Percentiles rank a stretch among this genome's conserved stretches.
These are phyloP conservation scores for Dryobotodes eremita DNA, from an alignment of 2,888 invertebrate species.

Conservation along the genomic window DNA sequence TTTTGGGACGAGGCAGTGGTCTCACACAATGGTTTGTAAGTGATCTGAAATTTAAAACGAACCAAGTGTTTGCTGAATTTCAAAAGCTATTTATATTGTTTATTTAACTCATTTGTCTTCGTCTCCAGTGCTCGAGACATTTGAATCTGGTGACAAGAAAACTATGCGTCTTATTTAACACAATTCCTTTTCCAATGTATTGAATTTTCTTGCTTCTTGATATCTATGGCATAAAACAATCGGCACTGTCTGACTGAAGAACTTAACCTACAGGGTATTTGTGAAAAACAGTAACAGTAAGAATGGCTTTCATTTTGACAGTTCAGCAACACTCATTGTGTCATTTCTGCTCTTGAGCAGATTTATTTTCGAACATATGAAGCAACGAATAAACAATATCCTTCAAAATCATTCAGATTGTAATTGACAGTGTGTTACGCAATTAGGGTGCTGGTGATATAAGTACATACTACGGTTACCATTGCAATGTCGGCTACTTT, in stretches of 20 bases:
- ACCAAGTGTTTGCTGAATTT: conserved; percentile 50
- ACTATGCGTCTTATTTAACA: background rate
- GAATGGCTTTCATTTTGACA: background rate
- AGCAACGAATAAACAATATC: background rate
- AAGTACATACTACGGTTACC: background rate
- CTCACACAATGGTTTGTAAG: conserved; percentile 67
- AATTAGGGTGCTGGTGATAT: background rate
- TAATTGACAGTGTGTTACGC: background rate
- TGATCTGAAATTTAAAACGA: conserved; percentile 69
- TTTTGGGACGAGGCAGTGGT: conserved; percentile 63
- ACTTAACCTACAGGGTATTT: background rate
- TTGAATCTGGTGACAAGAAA: background rate
- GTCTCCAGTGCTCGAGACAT: conserved; percentile 6
- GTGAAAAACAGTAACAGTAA: background rate
- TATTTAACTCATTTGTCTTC: conserved; percentile 38
- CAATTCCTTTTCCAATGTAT: background rate
- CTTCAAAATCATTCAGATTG: background rate
- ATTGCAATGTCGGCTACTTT: background rate
- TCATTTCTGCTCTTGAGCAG: background rate
- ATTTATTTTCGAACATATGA: background rate
- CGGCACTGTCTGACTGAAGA: background rate
- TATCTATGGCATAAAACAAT: background rate
- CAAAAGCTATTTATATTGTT: conserved; percentile 48
- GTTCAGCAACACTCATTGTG: background rate
- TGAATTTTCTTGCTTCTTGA: background rate